These are phyloP conservation scores for Esox masquinongy DNA, from an alignment of 2,797 vertebrate species.

Conservation along the genomic window DNA sequence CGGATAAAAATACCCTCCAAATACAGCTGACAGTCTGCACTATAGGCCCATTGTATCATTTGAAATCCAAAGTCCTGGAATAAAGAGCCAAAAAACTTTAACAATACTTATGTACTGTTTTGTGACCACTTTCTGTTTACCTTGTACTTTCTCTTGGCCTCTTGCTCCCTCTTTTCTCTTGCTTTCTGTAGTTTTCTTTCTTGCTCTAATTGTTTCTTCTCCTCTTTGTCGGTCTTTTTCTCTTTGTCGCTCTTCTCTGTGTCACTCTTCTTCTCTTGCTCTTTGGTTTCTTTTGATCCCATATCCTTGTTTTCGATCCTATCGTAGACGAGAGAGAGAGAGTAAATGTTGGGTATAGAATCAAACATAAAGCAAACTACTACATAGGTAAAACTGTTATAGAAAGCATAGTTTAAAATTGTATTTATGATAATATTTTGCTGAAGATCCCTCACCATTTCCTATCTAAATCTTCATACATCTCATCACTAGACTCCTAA, in stretches of 20 bases:
- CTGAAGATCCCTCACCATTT: constrained; percentile 58
- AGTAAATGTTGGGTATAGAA: background rate
- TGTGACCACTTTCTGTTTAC: constrained; percentile 13
- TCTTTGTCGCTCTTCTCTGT: constrained; percentile 67
- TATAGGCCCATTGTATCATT: no score
- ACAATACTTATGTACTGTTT: no score
- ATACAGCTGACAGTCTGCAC: no score
- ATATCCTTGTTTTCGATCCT: constrained; percentile 5
- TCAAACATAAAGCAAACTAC: background rate
- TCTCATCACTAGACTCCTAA: constrained; percentile 62
- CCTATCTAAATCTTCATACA: constrained; percentile 77
- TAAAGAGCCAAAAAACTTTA: background rate
- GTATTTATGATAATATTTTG: background rate
- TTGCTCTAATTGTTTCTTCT: constrained; percentile 71
- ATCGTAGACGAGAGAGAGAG: background rate
- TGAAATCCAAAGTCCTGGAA: background rate
- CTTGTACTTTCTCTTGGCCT: constrained; percentile 39
- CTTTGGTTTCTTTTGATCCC: background rate
- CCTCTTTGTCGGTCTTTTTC: constrained; percentile 77
- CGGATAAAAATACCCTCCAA: no score
- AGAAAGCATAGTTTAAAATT: background rate
- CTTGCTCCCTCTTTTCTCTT: constrained; percentile 76
- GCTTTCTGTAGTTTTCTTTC: constrained; percentile 77
- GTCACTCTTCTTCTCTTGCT: constrained; percentile 58
- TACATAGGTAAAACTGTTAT: no score